Conservation (phyloP, 2,113 vertebrate species). For the Misgurnus anguillicaudatus region DNA sequence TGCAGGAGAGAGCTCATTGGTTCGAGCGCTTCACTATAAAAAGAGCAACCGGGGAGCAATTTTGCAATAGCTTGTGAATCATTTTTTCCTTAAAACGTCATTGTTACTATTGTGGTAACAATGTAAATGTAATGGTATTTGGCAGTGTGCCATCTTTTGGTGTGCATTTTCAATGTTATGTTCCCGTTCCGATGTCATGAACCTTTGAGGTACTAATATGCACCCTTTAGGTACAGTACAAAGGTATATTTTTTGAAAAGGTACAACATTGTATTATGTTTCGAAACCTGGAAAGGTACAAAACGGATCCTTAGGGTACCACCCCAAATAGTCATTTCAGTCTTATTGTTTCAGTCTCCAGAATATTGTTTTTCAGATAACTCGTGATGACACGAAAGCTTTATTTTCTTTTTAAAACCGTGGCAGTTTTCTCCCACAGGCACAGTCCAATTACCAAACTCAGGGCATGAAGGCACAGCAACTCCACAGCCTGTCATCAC, state of each 20-base stretch:
- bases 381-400: neutral
- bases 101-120: neutral
- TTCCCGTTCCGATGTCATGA: too few species aligned
- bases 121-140: neutral
- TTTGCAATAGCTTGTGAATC: neutral
- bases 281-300: too few species aligned
- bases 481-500: slow-evolving; percentile 23
- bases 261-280: too few species aligned
- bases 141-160: too few species aligned
- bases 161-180: too few species aligned
- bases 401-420: neutral
- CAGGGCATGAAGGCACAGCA: slow-evolving; percentile 14
- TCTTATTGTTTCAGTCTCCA: neutral
- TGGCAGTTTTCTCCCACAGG: slow-evolving; percentile 21
- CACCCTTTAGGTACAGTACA: too few species aligned
- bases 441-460: slow-evolving; percentile 33
- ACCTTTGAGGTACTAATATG: too few species aligned
- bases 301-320: too few species aligned
- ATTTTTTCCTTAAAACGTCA: neutral
- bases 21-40: slow-evolving; percentile 27
- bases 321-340: too few species aligned
- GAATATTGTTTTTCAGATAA: slow-evolving; percentile 5
- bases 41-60: too few species aligned
- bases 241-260: too few species aligned
- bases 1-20: slow-evolving; percentile 9